A percentile compares a stretch with the other conserved stretches of the same genome.
These are phyloP conservation scores for Dinomys branickii DNA, from an alignment of 2,113 vertebrate species.

Conservation along the genomic window DNA sequence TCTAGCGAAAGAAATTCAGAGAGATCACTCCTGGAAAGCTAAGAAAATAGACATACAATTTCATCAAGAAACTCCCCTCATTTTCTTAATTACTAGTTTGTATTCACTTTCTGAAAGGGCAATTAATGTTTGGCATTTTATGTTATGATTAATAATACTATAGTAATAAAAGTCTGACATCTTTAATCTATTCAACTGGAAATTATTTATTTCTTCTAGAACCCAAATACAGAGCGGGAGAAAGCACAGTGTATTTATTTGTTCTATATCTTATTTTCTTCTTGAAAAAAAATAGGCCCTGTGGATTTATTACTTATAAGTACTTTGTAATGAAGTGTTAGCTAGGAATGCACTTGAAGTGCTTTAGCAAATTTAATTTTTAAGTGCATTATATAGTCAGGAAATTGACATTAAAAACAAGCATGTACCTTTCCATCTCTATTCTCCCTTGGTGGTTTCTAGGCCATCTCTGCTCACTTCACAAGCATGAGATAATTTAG, in stretches of 20 bases:
- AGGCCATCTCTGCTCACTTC: conserved; percentile 79
- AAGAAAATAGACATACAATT: neutral
- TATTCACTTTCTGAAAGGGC: conserved; percentile 47
- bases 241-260: conserved; percentile 54
- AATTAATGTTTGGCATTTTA: conserved; percentile 65
- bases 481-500: conserved; percentile 76
- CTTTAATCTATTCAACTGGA: conserved; percentile 67
- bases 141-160: conserved; percentile 56
- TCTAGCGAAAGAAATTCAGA: neutral
- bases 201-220: conserved; percentile 54
- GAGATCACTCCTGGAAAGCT: neutral
- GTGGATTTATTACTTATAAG: conserved; percentile 81
- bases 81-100: conserved; percentile 55
- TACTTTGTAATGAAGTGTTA: conserved; percentile 74
- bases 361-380: conserved; percentile 84
- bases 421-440: conserved; percentile 79
- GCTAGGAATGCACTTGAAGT: conserved; percentile 81
- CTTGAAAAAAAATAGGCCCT: conserved; percentile 49
- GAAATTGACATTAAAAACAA: conserved; percentile 83
- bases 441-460: conserved; percentile 70
- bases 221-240: conserved; percentile 34
- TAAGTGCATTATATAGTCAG: conserved; percentile 82
- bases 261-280: conserved; percentile 67
- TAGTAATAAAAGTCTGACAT: conserved; percentile 65
- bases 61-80: conserved; percentile 30